Evolutionary conservation across 2,113 vertebrate genomes (phyloP), one percentile per base, ranked within the genome.

Genomic region (Petroica traversi): DNA sequence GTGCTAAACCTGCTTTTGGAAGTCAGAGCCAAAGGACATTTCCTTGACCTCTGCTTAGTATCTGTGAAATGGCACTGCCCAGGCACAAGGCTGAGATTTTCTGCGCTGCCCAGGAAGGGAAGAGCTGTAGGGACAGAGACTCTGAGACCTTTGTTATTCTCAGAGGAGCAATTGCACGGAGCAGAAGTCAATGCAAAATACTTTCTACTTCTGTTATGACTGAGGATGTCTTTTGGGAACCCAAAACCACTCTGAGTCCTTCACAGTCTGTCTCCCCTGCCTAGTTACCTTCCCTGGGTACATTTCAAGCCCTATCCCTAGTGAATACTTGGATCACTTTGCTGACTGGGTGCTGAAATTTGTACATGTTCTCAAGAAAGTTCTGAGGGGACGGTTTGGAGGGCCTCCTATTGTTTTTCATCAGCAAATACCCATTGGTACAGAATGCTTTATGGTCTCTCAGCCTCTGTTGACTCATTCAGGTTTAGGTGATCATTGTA

Each of bases 211-310:
- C 16, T 74, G 5, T 45, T 78, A 38, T 9, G 31, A 40, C 12
- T 0, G 0, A 15, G 59, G n/a, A 80, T 1, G 0, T 7, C 61
- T 88, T 81, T 61, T 58, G 38, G 63, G 38, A 82, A 87, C 57
- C n/a, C 34, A 87, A 62, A 84, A 52, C 13, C 43, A 20, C 31
- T 24, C 31, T 61, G 19, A 48, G 45, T 40, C 51, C 45, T 81
- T 72, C 26, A 40, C 18, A 40, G 18, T 31, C 28, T 72, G 13
- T 72, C 41, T 72, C 28, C 31, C 45, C 25, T 68, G 31, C 45
- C 34, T 71, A 11, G 8, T 54, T 87, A n/a, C 20, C 55, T 58
- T 57, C 46, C 63, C 63, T 26, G 34, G 66, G 19, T 64, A 72
- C 85, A 83, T 73, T 52, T 72, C 62, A 64, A 89, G 41, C 52